phyloP scores from a whole-genome alignment of 2,113 vertebrate species.

The Phylloscopus trochilus region DNA sequence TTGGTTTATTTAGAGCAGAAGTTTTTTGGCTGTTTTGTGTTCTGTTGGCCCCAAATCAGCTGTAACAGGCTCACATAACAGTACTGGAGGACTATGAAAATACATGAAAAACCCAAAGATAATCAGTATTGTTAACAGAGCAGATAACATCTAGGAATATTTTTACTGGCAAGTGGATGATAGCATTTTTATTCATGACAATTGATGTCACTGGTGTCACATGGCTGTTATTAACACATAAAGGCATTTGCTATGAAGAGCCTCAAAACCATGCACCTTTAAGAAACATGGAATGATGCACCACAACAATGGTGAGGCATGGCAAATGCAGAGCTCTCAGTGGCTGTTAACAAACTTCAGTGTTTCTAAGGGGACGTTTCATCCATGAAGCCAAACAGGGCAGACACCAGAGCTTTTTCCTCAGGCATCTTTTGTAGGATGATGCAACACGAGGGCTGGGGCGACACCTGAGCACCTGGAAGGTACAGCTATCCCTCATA shows the following conservation, averaged over 20 bases:
- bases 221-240: not conserved
- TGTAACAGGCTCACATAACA: not conserved
- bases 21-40: not conserved
- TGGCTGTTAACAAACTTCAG: not conserved
- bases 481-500: not conserved
- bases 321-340: not conserved
- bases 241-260: not conserved
- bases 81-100: not conserved
- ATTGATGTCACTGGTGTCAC: not conserved
- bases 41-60: not conserved
- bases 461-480: not conserved
- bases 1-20: not conserved
- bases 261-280: fast-evolving
- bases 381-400: not conserved
- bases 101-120: not conserved
- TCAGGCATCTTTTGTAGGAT: not conserved
- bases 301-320: fast-evolving
- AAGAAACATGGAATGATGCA: not conserved
- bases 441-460: not conserved
- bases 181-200: not conserved
- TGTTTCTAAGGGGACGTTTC: not conserved
- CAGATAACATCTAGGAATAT: not conserved
- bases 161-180: not conserved
- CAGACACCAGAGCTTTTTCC: not conserved
- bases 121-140: not conserved